These are phyloP conservation scores for Melanerpes formicivorus DNA, from an alignment of 2,113 vertebrate genomes.

Conservation along the genomic window DNA sequence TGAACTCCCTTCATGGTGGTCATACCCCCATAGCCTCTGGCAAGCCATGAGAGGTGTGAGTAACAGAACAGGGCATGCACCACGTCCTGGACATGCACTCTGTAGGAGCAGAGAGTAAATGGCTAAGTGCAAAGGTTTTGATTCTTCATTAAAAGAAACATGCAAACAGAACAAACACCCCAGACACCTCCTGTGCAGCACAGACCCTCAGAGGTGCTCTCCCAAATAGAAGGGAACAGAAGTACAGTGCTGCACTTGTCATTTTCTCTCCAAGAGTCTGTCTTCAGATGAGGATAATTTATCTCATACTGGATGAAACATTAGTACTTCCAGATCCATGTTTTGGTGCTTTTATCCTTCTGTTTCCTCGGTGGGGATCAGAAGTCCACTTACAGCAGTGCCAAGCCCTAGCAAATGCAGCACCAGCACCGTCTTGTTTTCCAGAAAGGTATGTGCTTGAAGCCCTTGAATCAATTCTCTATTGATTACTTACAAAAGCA, in stretches of 20 bases:
- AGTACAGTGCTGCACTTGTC: neutral
- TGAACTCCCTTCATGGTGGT: neutral
- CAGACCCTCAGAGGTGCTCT: neutral
- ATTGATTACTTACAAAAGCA: neutral
- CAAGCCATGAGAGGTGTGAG: neutral
- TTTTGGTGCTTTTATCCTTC: slow-evolving; percentile 4
- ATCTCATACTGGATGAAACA: neutral
- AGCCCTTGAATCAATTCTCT: neutral
- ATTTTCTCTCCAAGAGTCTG: neutral
- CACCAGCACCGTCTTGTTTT: neutral
- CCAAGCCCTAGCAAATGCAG: neutral
- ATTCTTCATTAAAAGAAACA: neutral
- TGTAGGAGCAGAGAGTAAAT: neutral
- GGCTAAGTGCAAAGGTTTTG: neutral
- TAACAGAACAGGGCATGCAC: rapidly evolving
- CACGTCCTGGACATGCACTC: neutral
- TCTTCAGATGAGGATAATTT: neutral
- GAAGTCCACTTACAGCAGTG: neutral
- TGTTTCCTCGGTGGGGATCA: neutral
- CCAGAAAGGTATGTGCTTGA: neutral
- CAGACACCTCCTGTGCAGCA: neutral
- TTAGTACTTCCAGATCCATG: neutral
- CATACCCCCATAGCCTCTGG: neutral
- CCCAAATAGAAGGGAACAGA: neutral
- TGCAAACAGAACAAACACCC: neutral